Evolutionary conservation across 2,888 invertebrate species (phyloP).

Genomic region (Erebia palarica): DNA sequence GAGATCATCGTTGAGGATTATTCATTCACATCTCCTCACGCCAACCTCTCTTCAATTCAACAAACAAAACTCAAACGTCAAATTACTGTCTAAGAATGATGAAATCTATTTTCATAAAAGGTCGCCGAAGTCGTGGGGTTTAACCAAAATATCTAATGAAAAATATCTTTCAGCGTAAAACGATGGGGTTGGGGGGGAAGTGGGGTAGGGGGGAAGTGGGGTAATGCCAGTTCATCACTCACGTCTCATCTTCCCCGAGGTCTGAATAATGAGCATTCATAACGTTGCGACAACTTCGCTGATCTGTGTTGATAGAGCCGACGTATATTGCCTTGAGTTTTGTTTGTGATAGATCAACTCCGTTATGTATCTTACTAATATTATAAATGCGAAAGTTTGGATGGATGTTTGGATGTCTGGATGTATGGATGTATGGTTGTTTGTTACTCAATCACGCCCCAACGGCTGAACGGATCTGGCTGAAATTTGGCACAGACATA

Average conservation of each 20-base stretch:
- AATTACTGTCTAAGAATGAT: background rate
- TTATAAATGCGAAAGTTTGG: too few species aligned
- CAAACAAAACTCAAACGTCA: background rate
- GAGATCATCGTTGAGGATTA: too few species aligned
- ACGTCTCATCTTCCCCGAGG: constrained; percentile 20
- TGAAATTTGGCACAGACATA: too few species aligned
- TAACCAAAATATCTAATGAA: constrained; percentile 3
- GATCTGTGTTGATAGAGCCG: background rate
- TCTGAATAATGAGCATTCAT: constrained; percentile 23
- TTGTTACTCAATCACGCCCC: too few species aligned
- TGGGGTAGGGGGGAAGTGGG: background rate
- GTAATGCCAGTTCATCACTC: constrained; percentile 23
- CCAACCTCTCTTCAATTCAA: too few species aligned
- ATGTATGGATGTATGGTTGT: too few species aligned
- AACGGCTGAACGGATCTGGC: too few species aligned
- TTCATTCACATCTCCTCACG: too few species aligned
- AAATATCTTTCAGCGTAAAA: constrained; percentile 9
- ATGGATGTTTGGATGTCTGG: too few species aligned
- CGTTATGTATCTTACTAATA: too few species aligned
- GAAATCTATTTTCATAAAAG: constrained; percentile 1
- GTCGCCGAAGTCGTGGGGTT: background rate
- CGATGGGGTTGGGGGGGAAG: background rate
- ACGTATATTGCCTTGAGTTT: background rate
- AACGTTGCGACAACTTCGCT: constrained; percentile 1
- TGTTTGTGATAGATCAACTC: too few species aligned